Evolutionary conservation across 1,140 invertebrate genomes (phyloP), one percentile per base, ranked within the genome.

Genomic region (Drosophila rufa): DNA sequence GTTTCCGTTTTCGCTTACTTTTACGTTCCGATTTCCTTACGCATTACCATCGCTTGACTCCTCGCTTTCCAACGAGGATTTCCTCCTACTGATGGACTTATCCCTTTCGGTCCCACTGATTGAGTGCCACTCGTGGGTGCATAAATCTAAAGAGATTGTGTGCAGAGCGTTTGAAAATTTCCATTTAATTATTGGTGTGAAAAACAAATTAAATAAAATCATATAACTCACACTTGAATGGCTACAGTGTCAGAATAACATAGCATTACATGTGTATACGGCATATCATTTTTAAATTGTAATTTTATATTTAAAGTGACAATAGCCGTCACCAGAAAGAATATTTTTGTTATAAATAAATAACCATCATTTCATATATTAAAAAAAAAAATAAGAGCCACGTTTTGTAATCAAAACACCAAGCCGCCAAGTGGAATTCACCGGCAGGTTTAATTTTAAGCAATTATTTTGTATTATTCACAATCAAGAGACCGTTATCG

Each of bases 401-500:
- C 3, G 14, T 51, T 19, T 36, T 38, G 17, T 38, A 22, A 36
- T 55, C 17, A 22, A 15, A 55, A 55, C 33, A 38, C 17, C 17
- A 38, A 22, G 22, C 22, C 2, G 22, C 22, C 22, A 22, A 48
- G 42, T 45, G 19, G n/a, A 43, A 42, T 14, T 67, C 55, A 75
- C 79, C 74, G 74, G 15, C 57, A 68, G 45, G 69, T 82, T 89
- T 82, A 79, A 83, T 84, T 91, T 64, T 58, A 43, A 89, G 55
- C 81, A 91, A 82, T 84, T 80, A 91, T 82, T 66, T 61, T 66
- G 58, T 59, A 56, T 86, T 76, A 73, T 75, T 48, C 33, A 59
- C 75, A 73, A 84, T 76, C 67, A 68, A 80, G 64, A 56, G 14
- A 48, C 38, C 53, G 42, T 15, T 19, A 48, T 46, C n/a, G 47